Base-by-base conservation (phyloP, 2,113 vertebrate species). In the Menidia beryllina region DNA sequence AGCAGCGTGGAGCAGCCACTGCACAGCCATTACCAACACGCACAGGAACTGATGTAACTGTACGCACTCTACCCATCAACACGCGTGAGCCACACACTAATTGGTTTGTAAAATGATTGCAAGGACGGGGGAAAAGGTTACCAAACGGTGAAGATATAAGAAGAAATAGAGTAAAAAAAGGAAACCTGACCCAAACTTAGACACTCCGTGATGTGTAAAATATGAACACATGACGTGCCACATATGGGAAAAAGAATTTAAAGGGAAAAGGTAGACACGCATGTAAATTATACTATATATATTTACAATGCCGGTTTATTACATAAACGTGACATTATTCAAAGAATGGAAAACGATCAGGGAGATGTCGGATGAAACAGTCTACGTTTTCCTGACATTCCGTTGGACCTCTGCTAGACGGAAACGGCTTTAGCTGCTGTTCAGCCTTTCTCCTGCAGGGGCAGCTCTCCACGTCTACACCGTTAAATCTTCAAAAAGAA, bases 41-140 rank as follows among this genome's bases (percentile, higher is more conserved):
- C 55, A 81, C 89, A 89, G 78, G 85, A 88, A 83, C 86, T 85
- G 83, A 86, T 88, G 86, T 74, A 89, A 83, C 72, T 78, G 75
- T 54, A 50, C 71, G n/a, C 26, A 57, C 59, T 23, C 68, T 65
- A 61, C 67, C 62, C 65, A 65, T 72, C 52, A 55, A 26, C 74
- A 70, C 58, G 66, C 66, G 38, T 15, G 48, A 67, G 30, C 13
- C 48, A 4, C 20, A 25, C 63, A 23, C 45, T 17, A 64, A 54
- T 19, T 12, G 21, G n/a, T 17, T 53, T 57, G 19, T 26, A 5
- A 17, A 26, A 12, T 27, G 12, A 23, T 5, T n/a, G 41, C 17
- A 19, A 45, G 19, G 17, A 8, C 17, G 41, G 5, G 39, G 38
- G 17, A 45, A 34, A 34, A 8, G 30, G 30, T 34, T 10, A 45